Conservation (phyloP, 2,113 vertebrate genomes). For the Noctilio leporinus region DNA sequence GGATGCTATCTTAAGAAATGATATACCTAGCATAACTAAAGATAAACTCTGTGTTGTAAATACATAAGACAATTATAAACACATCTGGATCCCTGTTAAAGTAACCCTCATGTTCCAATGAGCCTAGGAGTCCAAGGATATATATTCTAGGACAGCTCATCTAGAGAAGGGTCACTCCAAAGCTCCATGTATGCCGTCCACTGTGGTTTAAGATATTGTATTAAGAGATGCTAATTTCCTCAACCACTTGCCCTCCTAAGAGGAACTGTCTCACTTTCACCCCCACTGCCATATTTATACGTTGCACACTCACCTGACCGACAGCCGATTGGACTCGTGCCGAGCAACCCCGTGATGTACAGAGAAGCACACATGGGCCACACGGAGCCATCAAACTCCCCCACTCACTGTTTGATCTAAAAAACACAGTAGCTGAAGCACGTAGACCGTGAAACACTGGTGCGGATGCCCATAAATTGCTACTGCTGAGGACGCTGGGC, state of each 20-base stretch:
- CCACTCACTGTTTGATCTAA: neutral
- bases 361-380: neutral
- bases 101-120: neutral
- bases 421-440: neutral
- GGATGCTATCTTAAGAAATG: neutral
- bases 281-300: neutral
- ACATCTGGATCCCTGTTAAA: neutral
- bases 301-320: neutral
- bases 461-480: neutral
- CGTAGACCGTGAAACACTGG: accelerated
- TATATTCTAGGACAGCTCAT: neutral
- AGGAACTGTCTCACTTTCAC: neutral
- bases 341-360: neutral
- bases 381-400: neutral
- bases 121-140: neutral
- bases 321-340: neutral
- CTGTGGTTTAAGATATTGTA: neutral
- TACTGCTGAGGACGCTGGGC: neutral
- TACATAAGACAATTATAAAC: neutral
- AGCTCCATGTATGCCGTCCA: neutral
- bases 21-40: neutral
- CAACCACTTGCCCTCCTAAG: neutral
- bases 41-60: neutral
- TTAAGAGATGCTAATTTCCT: neutral
- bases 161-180: neutral